Conservation (phyloP, 2,888 invertebrate species). For the Macropis europaea region DNA sequence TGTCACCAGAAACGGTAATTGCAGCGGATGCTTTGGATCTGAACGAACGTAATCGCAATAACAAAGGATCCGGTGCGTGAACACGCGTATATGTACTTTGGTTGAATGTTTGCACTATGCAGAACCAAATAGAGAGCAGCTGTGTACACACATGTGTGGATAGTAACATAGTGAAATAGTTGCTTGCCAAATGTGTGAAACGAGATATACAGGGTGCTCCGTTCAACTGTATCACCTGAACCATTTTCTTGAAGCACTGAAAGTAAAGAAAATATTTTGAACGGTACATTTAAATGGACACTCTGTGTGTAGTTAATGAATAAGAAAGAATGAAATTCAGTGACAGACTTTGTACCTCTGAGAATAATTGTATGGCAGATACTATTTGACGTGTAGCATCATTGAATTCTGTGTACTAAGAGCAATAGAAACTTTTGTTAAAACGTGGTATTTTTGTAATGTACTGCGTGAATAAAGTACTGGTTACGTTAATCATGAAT, state of each 20-base stretch:
- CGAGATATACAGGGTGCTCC: slow-evolving; percentile 14
- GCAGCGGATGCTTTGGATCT: not conserved
- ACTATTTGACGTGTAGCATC: not conserved
- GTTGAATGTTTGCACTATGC: slow-evolving; percentile 29
- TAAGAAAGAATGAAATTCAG: slow-evolving; percentile 1
- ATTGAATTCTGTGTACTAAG: not conserved
- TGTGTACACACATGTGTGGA: slow-evolving; percentile 2
- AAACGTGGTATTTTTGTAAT: slow-evolving; percentile 40
- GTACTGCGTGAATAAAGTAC: slow-evolving; percentile 19
- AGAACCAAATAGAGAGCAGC: slow-evolving; percentile 3
- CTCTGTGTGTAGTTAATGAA: slow-evolving; percentile 12
- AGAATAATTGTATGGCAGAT: slow-evolving; percentile 22
- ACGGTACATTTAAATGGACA: too few species aligned
- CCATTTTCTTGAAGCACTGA: too few species aligned
- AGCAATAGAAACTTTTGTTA: slow-evolving; percentile 1
- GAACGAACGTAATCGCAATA: slow-evolving; percentile 4
- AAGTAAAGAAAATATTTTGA: too few species aligned
- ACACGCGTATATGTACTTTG: slow-evolving; percentile 24
- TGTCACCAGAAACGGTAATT: not conserved
- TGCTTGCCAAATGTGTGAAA: not conserved
- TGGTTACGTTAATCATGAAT: not conserved
- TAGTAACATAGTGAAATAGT: slow-evolving; percentile 7
- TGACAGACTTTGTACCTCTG: not conserved
- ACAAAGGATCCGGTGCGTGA: not conserved
- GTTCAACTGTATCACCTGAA: too few species aligned